Evolutionary conservation across 2,113 vertebrate genomes (phyloP), one percentile per base, ranked within the genome.

Genomic region (Helogale parvula): DNA sequence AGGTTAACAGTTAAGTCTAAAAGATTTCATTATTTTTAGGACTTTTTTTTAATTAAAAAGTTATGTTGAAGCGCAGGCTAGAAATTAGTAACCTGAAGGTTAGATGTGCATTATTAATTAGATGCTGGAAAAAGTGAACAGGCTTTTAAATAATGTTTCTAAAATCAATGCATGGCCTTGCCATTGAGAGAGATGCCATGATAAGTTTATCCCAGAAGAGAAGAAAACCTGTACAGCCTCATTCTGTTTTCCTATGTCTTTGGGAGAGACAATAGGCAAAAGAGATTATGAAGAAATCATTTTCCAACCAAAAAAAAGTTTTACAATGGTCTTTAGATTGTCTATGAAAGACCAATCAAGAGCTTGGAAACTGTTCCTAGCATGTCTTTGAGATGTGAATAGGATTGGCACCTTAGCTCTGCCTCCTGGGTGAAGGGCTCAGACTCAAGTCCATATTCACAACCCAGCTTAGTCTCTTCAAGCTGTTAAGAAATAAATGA

Each of bases 131-230:
- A 94, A 90, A 74, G 14, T 50, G 14, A 57, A 80, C 41, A 74
- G 41, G 86, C 21, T 80, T 86, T 79, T 87, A 47, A 95, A 54
- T 91, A 66, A 50, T 88, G n/a, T 96, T 96, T 84, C 79, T 96
- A 65, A 93, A 93, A 92, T 17, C 11, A 33, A 5, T 31, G 1
- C 10, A 1, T 91, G 11, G 12, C 54, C 45, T 93, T 96, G 21
- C 23, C 21, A 10, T 47, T 50, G 57, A 81, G 94, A 90, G 8
- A n/a, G 63, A 38, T 86, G 5, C 57, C 50, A 38, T 85, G 19
- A 7, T 72, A 85, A 81, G 8, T 82, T 84, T 92, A 47, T 97
- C 57, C 16, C 31, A 69, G 45, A 16, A 52, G 9, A 82, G 35
- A 80, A 90, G 47, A 33, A 33, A 60, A 52, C 31, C 10, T 69